Conservation (phyloP, 2,113 vertebrate species). For the Nerophis lumbriciformis region DNA sequence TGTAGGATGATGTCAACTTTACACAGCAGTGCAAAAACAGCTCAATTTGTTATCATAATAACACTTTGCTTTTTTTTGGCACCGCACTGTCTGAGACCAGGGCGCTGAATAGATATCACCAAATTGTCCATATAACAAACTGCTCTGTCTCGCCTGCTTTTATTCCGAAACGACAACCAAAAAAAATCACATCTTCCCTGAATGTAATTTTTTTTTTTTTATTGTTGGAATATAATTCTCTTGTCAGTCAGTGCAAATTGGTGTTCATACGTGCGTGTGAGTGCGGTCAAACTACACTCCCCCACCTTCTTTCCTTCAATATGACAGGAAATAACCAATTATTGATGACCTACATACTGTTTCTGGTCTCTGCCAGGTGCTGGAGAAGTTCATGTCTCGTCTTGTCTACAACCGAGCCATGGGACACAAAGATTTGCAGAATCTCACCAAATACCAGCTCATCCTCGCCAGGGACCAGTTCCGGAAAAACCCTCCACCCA, state of each 20-base stretch:
- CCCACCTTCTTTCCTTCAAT: neutral
- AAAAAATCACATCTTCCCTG: conserved; percentile 2
- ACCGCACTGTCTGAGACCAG: conserved; percentile 7
- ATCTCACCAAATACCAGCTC: conserved; percentile 88
- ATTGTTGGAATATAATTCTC: conserved; percentile 14
- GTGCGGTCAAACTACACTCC: neutral
- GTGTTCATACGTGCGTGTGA: conserved; percentile 2
- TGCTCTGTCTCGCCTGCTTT: conserved; percentile 20
- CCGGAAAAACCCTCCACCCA: conserved; percentile 82
- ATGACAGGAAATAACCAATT: conserved; percentile 24
- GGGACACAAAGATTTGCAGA: conserved; percentile 74
- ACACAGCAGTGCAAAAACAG: neutral
- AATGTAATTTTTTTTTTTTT: conserved; percentile 8
- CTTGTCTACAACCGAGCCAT: conserved; percentile 79
- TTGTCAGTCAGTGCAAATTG: conserved; percentile 11
- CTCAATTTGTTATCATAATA: conserved; percentile 12
- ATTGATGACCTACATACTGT: conserved; percentile 12
- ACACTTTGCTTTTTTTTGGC: too few relatives aligned
- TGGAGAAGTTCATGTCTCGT: conserved; percentile 81
- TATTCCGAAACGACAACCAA: conserved; percentile 30
- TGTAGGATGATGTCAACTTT: too few relatives aligned
- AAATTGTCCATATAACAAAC: conserved; percentile 34
- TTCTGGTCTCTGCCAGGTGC: conserved; percentile 68
- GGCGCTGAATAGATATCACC: conserved; percentile 39
- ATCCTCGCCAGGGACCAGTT: conserved; percentile 92